These are phyloP conservation scores for Calypte anna DNA, from an alignment of 2,113 vertebrate species.

Conservation along the genomic window DNA sequence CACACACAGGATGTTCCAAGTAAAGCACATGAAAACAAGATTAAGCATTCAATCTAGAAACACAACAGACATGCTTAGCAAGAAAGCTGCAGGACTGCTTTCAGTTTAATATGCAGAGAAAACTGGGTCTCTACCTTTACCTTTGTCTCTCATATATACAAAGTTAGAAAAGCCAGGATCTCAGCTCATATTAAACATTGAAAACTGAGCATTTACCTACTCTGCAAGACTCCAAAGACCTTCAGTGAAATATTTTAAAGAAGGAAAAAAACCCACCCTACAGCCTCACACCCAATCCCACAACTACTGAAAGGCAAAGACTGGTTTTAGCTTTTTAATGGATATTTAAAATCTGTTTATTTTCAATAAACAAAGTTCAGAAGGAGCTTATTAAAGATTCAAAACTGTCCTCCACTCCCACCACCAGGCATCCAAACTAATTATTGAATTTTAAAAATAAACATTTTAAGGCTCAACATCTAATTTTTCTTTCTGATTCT, in stretches of 20 bases:
- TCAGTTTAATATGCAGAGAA: not conserved
- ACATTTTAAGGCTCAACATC: not conserved
- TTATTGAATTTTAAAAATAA: not conserved
- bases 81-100: slow-evolving; percentile 25
- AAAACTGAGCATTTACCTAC: not conserved
- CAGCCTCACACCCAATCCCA: not conserved
- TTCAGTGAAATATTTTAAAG: not conserved
- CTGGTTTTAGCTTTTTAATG: not conserved
- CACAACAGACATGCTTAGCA: not conserved
- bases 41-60: slow-evolving; percentile 35
- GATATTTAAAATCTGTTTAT: not conserved
- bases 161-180: not conserved
- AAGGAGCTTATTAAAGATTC: not conserved
- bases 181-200: not conserved
- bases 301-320: not conserved
- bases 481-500: not conserved
- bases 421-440: not conserved
- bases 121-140: not conserved
- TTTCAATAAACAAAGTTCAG: not conserved
- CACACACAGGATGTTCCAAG: slow-evolving; percentile 38
- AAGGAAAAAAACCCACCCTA: not conserved
- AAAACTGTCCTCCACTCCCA: not conserved
- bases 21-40: slow-evolving; percentile 58
- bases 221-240: not conserved
- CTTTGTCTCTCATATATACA: not conserved